Evolutionary conservation across 2,888 invertebrate species (phyloP).

Genomic region (Zootermopsis nevadensis): DNA sequence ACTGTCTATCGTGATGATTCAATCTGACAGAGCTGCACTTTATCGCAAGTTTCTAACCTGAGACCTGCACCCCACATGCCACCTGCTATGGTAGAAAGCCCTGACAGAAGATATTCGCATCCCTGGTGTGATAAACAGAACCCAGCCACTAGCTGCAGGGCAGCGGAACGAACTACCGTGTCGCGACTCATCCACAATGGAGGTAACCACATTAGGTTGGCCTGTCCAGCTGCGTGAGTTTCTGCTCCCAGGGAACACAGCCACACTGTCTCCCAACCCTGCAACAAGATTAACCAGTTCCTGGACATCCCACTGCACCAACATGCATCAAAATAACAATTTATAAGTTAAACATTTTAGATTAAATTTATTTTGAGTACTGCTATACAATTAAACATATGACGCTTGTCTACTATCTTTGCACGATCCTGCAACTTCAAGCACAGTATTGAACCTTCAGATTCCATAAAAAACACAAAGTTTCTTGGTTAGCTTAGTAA

Average conservation of each 20-base stretch:
- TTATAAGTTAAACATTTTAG: too few relatives aligned
- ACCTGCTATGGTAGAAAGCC: slow-evolving; percentile 38
- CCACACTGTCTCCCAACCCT: slow-evolving; percentile 51
- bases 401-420: too few relatives aligned
- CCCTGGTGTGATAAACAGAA: slow-evolving; percentile 57
- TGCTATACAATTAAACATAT: too few relatives aligned
- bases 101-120: slow-evolving; percentile 45
- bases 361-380: too few relatives aligned
- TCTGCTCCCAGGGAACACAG: slow-evolving; percentile 58
- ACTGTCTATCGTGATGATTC: too few relatives aligned
- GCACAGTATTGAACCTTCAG: too few relatives aligned
- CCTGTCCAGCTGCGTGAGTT: slow-evolving; percentile 51
- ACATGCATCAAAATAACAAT: too few relatives aligned
- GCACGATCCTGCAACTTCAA: too few relatives aligned
- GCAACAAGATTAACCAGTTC: not conserved
- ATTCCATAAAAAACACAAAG: too few relatives aligned
- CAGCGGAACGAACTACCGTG: slow-evolving; percentile 66
- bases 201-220: slow-evolving; percentile 62
- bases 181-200: slow-evolving; percentile 66
- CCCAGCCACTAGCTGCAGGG: slow-evolving; percentile 66
- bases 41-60: slow-evolving; percentile 42
- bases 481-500: too few relatives aligned
- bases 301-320: too few relatives aligned
- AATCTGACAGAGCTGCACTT: too few relatives aligned
- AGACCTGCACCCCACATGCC: slow-evolving; percentile 51